Base-by-base conservation (phyloP, 2,113 vertebrate genomes). In the Myiozetetes cayanensis region DNA sequence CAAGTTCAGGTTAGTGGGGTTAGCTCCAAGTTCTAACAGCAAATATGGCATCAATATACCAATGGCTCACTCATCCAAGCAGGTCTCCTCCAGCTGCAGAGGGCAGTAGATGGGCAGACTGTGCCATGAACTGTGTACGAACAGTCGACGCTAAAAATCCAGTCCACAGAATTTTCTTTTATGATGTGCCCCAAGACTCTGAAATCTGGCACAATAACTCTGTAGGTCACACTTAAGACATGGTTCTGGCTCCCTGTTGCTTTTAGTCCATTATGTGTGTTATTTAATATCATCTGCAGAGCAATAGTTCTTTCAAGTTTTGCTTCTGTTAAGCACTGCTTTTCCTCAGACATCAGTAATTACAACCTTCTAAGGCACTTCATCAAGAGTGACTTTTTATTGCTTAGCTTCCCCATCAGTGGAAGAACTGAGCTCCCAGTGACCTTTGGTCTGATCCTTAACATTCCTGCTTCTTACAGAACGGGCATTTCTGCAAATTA, bases 281-380 rank as follows among this genome's bases (percentile, higher is more conserved):
- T 93, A 71, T 35, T 88, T 75, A 80, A 86, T 66, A 88, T 63
- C 31, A 91, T 86, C 61, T 81, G 63, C 72, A 74, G 78, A 88
- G 76, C 78, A 80, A 86, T 4, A 76, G n/a, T 61, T 87, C 81
- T 91, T 89, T 88, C 50, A 78, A 86, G 76, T 74, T 93, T 70
- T 63, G 24, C 71, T 70, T 73, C 74, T 59, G 56, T 61, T 59
- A 79, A 85, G 82, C 21, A n/a, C 83, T 90, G 92, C 43, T 87
- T 93, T 94, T 93, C n/a, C 85, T 93, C 72, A 78, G 79, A 59
- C 79, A 52, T 80, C 90, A 80, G 78, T 91, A 93, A 90, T 93
- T 74, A 81, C 68, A 90, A 3, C 46, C 52, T 67, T 80, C 23
- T n/a, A 66, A 93, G 35, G 52, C 79, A 88, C 72, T 94, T 96